Base-by-base conservation (phyloP, 1,140 invertebrate species). In the Coelopa frigida region DNA sequence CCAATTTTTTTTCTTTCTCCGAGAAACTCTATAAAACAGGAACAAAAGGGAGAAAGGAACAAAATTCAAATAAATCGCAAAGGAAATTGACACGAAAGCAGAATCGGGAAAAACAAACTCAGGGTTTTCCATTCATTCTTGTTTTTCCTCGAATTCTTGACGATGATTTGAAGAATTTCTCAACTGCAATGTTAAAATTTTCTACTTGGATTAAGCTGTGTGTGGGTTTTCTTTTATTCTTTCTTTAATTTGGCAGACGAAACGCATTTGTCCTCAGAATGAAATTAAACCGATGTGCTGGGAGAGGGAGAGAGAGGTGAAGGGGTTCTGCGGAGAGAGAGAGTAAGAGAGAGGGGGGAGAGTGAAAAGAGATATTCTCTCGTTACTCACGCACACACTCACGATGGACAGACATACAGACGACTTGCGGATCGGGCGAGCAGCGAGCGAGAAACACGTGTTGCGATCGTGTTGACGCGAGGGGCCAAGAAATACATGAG, bases 1-100 rank as follows among this genome's bases (percentile, higher is more conserved):
- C 21, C 27, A 29, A 42, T 42, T 20, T 42, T 29, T 42, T 42
- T 42, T 42, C 32, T 29, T 29, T 29, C 15, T 12, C 40, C 3
- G 15, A 39, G 26, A 37, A 11, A 24, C 2, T 0, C 12, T 15
- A 18, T 20, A 27, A 42, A 29, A 15, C 18, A 33, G 7, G 24
- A 42, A 39, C 37, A 39, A 29, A 24, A 42, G 24, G 18, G 4
- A 18, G 23, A 15, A 11, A 24, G 20, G 40, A 31, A 29, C 17
- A 18, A 40, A 18, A 29, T 17, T 29, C 15, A n/a, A 24, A 11
- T n/a, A n/a, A n/a, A 42, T 29, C 11, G 27, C 20, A 42, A 27
- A 29, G 7, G 12, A 17, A 8, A 42, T 29, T 5, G 24, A 42
- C 8, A 42, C 40, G 14, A 17, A 42, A 42, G 12, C 27, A 42